phyloP scores from a whole-genome alignment of 2,888 invertebrate species.

The Xestia sexstrigata region DNA sequence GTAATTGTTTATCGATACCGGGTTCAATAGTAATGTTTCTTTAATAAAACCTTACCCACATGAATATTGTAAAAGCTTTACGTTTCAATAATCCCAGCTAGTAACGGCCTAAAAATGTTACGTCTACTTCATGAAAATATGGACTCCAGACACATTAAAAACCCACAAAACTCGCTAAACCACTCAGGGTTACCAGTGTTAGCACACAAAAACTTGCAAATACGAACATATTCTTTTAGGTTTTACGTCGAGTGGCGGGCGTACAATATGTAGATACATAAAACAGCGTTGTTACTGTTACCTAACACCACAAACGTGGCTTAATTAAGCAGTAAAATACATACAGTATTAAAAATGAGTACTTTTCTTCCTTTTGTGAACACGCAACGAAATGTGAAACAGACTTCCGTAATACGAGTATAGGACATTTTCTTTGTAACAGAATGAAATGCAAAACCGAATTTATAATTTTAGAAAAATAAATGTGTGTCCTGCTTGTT shows the following conservation, averaged over 20 bases:
- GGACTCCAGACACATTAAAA: conserved; percentile 42
- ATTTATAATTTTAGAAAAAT: conserved; percentile 27
- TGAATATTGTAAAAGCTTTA: neutral
- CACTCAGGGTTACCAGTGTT: conserved; percentile 28
- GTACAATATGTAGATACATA: conserved; percentile 25
- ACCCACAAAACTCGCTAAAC: conserved; percentile 18
- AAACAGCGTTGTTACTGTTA: conserved; percentile 51
- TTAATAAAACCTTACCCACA: too few species aligned
- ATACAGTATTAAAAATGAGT: conserved; percentile 45
- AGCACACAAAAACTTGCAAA: conserved; percentile 35
- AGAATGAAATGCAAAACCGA: conserved; percentile 32
- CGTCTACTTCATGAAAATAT: conserved; percentile 30
- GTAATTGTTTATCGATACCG: neutral
- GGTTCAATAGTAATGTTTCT: neutral
- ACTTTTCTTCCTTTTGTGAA: conserved; percentile 35
- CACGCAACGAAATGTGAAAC: conserved; percentile 42
- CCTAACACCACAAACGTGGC: conserved; percentile 42
- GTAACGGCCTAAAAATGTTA: neutral
- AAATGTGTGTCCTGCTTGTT: neutral
- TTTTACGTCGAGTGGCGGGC: conserved; percentile 28
- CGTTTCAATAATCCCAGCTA: neutral
- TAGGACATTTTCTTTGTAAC: conserved; percentile 22
- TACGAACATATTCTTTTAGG: conserved; percentile 32
- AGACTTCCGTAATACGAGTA: conserved; percentile 38
- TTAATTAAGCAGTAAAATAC: conserved; percentile 64